Percentiles rank a stretch among this genome's conserved stretches.
phyloP scores from a whole-genome alignment of 2,888 invertebrate species.

The Empis livida region DNA sequence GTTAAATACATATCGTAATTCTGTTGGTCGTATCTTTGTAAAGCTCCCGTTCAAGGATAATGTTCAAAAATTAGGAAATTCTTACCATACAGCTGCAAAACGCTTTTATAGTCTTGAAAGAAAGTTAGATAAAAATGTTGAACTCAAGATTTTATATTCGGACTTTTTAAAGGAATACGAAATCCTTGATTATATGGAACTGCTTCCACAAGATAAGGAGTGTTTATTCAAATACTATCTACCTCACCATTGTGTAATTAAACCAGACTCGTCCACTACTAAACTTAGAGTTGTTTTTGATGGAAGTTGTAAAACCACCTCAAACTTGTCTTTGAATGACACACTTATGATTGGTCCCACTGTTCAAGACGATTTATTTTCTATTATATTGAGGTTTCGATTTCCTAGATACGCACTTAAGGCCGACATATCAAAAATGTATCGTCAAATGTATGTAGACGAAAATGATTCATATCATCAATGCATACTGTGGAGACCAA shows the following conservation, averaged over 20 bases:
- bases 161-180: slow-evolving; percentile 14
- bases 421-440: slow-evolving; percentile 18
- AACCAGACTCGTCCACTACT: slow-evolving; percentile 2
- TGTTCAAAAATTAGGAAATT: background rate
- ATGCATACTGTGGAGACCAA: slow-evolving; percentile 11
- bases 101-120: background rate
- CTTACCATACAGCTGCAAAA: background rate
- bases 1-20: slow-evolving; percentile 2
- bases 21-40: slow-evolving; percentile 7
- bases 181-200: slow-evolving; percentile 12
- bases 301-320: slow-evolving; percentile 5
- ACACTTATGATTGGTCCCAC: slow-evolving; percentile 5
- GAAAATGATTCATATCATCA: slow-evolving; percentile 9
- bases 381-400: slow-evolving; percentile 5
- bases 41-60: slow-evolving; percentile 5
- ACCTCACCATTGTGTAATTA: slow-evolving; percentile 13
- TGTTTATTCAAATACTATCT: slow-evolving; percentile 7
- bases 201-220: background rate
- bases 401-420: slow-evolving; percentile 8
- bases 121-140: background rate
- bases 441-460: slow-evolving; percentile 12
- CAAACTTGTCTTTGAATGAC: slow-evolving; percentile 4
- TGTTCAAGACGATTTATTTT: slow-evolving; percentile 7
- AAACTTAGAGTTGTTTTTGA: slow-evolving; percentile 5
- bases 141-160: slow-evolving; percentile 9